phyloP scores from a whole-genome alignment of 2,888 invertebrate species.

The Rugalucina vietnamica region DNA sequence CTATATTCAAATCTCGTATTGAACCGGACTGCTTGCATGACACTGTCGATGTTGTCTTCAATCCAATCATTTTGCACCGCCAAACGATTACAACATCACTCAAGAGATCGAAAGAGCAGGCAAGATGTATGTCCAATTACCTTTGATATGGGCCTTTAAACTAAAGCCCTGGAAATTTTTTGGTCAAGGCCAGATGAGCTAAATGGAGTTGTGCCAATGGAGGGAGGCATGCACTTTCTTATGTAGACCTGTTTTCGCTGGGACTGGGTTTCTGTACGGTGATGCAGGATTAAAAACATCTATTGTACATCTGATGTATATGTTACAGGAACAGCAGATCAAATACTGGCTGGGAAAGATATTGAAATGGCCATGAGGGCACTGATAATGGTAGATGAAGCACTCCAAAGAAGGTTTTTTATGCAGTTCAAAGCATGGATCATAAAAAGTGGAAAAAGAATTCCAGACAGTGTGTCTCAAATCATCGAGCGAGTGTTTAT shows the following conservation, averaged over 20 bases:
- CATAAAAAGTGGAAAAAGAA: no score
- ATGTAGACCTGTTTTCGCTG: slow-evolving; percentile 36
- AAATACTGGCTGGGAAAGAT: slow-evolving; percentile 39
- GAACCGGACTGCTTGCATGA: neutral
- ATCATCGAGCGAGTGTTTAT: neutral
- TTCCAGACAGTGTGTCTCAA: neutral
- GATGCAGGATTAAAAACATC: slow-evolving; percentile 24
- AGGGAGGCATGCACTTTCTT: slow-evolving; percentile 43
- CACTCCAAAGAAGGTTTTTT: slow-evolving; percentile 17
- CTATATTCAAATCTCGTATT: neutral
- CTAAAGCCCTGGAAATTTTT: slow-evolving; percentile 39
- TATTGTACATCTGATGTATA: slow-evolving; percentile 27
- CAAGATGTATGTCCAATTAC: slow-evolving; percentile 17
- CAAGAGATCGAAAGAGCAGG: slow-evolving; percentile 24
- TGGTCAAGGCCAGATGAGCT: slow-evolving; percentile 37
- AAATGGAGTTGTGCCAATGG: slow-evolving; percentile 27
- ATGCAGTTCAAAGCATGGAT: neutral
- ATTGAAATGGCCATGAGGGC: slow-evolving; percentile 35
- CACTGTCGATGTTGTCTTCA: slow-evolving; percentile 16
- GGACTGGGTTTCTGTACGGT: slow-evolving; percentile 26
- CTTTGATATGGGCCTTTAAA: slow-evolving; percentile 36
- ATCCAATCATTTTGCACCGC: slow-evolving; percentile 37
- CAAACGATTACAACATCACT: slow-evolving; percentile 27
- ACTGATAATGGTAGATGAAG: slow-evolving; percentile 36
- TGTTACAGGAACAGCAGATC: slow-evolving; percentile 27